A percentile compares a stretch with the other conserved stretches of the same genome.
These are phyloP conservation scores for Menura novaehollandiae DNA, from an alignment of 2,113 vertebrate genomes.

Conservation along the genomic window DNA sequence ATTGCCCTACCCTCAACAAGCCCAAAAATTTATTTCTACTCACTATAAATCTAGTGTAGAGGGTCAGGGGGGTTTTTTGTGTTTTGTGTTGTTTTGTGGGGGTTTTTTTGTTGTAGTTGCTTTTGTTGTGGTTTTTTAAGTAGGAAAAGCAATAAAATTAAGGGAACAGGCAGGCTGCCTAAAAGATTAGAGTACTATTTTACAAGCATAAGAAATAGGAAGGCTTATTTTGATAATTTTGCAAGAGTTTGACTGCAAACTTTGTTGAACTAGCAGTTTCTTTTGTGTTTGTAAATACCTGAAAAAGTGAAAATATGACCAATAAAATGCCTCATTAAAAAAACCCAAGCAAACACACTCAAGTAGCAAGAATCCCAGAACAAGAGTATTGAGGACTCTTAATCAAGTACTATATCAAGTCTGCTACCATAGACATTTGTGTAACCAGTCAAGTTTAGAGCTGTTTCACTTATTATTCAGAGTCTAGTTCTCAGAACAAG, in stretches of 20 bases:
- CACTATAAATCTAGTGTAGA: neutral
- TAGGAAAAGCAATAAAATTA: neutral
- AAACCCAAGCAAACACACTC: neutral
- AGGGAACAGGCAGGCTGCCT: neutral
- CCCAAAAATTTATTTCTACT: neutral
- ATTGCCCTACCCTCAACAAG: neutral
- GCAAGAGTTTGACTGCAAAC: neutral
- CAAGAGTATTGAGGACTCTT: neutral
- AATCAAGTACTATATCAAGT: neutral
- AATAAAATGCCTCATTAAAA: neutral
- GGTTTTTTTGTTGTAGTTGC: rapidly evolving
- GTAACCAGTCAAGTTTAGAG: neutral
- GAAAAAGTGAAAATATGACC: neutral
- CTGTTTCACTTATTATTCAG: neutral
- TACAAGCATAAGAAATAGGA: neutral
- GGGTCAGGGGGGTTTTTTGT: rapidly evolving
- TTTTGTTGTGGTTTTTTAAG: neutral
- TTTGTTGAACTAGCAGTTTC: neutral
- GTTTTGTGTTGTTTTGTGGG: neutral
- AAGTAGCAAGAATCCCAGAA: neutral
- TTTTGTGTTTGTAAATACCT: neutral
- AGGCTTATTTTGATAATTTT: neutral
- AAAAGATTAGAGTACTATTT: neutral
- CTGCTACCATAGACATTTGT: neutral
- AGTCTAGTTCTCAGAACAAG: neutral